Evolutionary conservation across 2,797 vertebrate species (phyloP), one percentile per base, ranked within the genome.

Genomic region (Pangasius sanitwongsei): DNA sequence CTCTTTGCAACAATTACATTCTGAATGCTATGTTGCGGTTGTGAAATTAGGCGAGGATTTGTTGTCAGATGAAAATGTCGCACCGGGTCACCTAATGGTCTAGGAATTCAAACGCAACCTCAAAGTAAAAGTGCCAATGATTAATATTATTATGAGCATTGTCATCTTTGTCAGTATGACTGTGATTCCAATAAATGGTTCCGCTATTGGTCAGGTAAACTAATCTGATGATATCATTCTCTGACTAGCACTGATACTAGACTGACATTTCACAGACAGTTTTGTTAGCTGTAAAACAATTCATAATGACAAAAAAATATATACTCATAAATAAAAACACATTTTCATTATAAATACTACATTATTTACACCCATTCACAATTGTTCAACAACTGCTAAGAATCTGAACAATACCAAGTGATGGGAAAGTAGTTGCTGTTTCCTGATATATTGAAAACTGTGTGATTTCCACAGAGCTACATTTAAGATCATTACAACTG

Each of bases 341-440:
- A 55, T 31, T n/a, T 59, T 88, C 34, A 78, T 80, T 53, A 44
- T 37, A 74, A 85, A 80, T 57, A 85, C 25, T 7, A 55, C 50
- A 89, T 6, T 80, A 89, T 84, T 89, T 83, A 83, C 61, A 65
- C 59, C 59, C 23, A 48, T 88, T 86, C 55, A 86, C 88, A 86
- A 57, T 2, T 31, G 16, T 61, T 82, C 16, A 57, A 80, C 12
- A 70, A 59, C 28, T 61, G 18, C 61, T 72, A 34, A 20, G 67
- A 65, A 80, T 80, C 25, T 44, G n/a, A 80, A 67, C 61, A 57
- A 80, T 59, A 67, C 28, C 53, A 57, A 69, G 28, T 88, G 25
- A 65, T 63, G 13, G 50, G 20, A 82, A 82, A 41, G 57, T 37
- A 55, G 16, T 59, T 81, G 16, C 7, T 34, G 18, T 59, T 82